Percentiles rank a stretch among this genome's conserved stretches.
Evolutionary conservation across 1,140 invertebrate species (phyloP).

Genomic region (Coboldia fuscipes): DNA sequence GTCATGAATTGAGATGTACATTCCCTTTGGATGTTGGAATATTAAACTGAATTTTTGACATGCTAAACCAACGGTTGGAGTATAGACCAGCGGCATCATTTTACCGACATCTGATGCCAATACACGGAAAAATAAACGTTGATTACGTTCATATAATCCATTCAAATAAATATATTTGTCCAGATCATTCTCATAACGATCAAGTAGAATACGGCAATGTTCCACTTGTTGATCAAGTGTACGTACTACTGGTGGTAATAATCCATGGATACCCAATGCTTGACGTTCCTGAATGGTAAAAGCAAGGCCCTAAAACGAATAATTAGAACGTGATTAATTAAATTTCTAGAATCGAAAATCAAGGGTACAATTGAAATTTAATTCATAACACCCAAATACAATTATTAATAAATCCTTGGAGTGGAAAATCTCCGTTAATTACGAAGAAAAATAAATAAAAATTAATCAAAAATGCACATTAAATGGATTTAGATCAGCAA

Average conservation of each 20-base stretch:
- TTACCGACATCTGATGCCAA: conserved; percentile 69
- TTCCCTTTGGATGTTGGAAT: conserved; percentile 71
- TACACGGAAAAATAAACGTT: conserved; percentile 83
- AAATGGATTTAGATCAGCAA: too few species aligned
- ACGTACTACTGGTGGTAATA: conserved; percentile 58
- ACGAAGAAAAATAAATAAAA: too few species aligned
- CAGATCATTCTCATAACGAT: conserved; percentile 44
- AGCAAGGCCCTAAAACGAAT: conserved; percentile 49
- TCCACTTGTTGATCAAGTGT: conserved; percentile 65
- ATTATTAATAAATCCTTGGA: too few species aligned
- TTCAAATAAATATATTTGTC: conserved; percentile 67
- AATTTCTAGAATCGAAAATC: too few species aligned
- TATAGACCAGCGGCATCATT: conserved; percentile 82
- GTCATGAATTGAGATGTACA: conserved; percentile 96
- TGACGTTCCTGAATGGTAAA: conserved; percentile 70
- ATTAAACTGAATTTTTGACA: conserved; percentile 93
- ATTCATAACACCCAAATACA: too few species aligned
- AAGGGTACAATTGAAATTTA: too few species aligned
- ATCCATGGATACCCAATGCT: conserved; percentile 59
- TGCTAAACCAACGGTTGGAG: conserved; percentile 78
- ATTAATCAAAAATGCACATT: too few species aligned
- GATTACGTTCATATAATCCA: conserved; percentile 61
- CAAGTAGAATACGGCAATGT: conserved; percentile 44
- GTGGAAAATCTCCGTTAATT: too few species aligned
- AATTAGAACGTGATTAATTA: too few species aligned